Evolutionary conservation across 2,113 vertebrate genomes (phyloP).

Genomic region (Arvicanthis niloticus): DNA sequence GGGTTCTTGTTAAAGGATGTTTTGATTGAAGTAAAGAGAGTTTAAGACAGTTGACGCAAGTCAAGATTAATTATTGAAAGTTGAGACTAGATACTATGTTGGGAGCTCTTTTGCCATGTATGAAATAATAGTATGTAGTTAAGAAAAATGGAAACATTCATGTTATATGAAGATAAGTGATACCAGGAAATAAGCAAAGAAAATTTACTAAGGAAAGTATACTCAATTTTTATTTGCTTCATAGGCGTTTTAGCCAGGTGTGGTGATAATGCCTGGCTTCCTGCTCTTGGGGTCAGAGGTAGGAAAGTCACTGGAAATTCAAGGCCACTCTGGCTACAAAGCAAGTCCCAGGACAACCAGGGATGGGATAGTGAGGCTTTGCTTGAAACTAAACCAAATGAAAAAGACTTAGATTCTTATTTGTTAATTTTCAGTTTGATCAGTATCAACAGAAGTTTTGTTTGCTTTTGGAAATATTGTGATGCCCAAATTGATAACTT

Average conservation of each 20-base stretch:
- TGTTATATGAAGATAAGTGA: neutral
- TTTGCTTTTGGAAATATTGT: neutral
- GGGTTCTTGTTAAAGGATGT: constrained; percentile 53
- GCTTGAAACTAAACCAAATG: neutral
- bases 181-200: neutral
- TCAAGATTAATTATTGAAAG: constrained; percentile 49
- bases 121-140: constrained; percentile 8
- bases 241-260: neutral
- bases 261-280: neutral
- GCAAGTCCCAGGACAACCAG: neutral
- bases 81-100: constrained; percentile 42
- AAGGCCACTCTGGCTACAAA: neutral
- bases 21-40: constrained; percentile 27
- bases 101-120: neutral
- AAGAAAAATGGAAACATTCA: neutral
- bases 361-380: neutral
- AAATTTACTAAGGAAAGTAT: neutral
- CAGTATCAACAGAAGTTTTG: neutral
- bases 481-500: neutral
- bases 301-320: neutral
- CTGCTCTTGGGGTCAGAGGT: neutral
- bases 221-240: neutral
- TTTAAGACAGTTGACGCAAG: constrained; percentile 53
- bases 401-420: neutral
- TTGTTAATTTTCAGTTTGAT: neutral